Evolutionary conservation across 2,888 invertebrate species (phyloP), one percentile per base, ranked within the genome.

Genomic region (Creontiades dilutus): DNA sequence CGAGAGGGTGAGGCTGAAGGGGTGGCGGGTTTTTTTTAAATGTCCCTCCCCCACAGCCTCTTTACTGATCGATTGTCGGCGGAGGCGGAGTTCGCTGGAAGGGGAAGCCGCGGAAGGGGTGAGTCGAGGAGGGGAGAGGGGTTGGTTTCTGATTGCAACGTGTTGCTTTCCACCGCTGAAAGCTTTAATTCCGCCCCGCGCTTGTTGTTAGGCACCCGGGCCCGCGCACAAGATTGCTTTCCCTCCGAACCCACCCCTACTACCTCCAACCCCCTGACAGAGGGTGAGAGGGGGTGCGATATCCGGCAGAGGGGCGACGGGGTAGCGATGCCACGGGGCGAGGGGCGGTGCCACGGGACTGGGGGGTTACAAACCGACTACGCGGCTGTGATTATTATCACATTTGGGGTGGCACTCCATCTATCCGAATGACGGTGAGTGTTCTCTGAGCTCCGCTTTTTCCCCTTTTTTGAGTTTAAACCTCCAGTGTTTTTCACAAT

Each of bases 141-240:
- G 90, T 90, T 89, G 89, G 90, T 89, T 85, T 78, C 87, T 91
- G 91, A 91, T 91, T 91, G 91, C 91, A 91, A 91, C 91, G 91
- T 91, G 91, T 91, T 90, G 91, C 91, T 89, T 89, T 84, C 91
- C 52, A 88, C 88, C 75, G 85, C 90, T 91, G 82, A 85, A 81
- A 78, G 89, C 90, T 90, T 90, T 91, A 91, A 90, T 91, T 89
- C 90, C 89, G 86, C 87, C 86, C 87, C 88, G 88, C 76, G 90
- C 80, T 88, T 88, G 88, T 88, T 88, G 88, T 88, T 88, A 88
- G 78, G 88, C 78, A 76, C 55, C 88, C 37, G 78, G 52, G 88
- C 88, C 88, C 76, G 78, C 78, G 78, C 78, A 76, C 85, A 85
- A 85, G 78, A 76, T 76, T 78, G 88, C 88, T 78, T 27, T n/a